Conservation (phyloP, 2,797 vertebrate species). For the Poecilia wingei region DNA sequence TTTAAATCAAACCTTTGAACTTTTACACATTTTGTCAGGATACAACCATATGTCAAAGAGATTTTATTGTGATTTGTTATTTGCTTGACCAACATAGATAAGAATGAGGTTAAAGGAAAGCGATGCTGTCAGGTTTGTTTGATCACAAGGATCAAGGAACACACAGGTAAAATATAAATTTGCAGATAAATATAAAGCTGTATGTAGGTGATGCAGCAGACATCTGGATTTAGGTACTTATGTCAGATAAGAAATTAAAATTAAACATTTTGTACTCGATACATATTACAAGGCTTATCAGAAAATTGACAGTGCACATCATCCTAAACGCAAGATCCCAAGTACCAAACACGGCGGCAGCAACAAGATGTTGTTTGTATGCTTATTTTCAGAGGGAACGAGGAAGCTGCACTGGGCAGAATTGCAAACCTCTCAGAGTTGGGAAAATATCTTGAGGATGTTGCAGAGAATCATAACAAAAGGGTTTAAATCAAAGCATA, state of each 20-base stretch:
- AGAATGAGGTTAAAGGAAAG: background rate
- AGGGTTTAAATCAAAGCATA: background rate
- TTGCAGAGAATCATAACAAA: background rate
- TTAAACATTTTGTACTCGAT: background rate
- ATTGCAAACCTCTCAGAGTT: background rate
- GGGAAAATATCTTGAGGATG: background rate
- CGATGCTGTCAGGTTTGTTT: background rate
- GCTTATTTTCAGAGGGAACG: background rate
- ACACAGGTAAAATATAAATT: background rate
- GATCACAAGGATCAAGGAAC: background rate
- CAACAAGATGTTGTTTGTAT: background rate
- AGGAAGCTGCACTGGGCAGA: background rate
- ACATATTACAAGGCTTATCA: background rate
- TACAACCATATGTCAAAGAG: background rate
- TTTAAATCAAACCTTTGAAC: slow-evolving; percentile 5
- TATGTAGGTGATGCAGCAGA: background rate
- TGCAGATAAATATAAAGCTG: background rate
- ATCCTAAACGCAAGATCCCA: background rate
- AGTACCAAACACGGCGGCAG: background rate
- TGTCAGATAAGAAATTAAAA: background rate
- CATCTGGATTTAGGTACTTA: background rate
- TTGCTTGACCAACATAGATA: background rate
- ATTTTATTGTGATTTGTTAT: background rate
- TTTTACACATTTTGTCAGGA: background rate
- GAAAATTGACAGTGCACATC: background rate